A percentile compares a stretch with the other conserved stretches of the same genome.
phyloP scores from a whole-genome alignment of 1,140 invertebrate species.

The Eufriesea mexicana region DNA sequence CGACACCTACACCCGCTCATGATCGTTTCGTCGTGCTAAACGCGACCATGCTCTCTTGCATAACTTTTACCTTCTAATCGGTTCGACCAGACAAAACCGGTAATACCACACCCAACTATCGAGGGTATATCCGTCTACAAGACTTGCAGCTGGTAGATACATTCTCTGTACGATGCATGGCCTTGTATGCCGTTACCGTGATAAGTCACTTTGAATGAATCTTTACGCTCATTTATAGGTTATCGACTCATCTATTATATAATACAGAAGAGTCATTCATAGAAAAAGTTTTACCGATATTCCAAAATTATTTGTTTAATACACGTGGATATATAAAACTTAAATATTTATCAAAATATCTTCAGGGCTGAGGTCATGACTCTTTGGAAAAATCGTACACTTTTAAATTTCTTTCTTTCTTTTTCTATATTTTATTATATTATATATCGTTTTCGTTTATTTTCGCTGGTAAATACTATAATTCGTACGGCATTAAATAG shows the following conservation, averaged over 20 bases:
- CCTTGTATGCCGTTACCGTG: constrained; percentile 56
- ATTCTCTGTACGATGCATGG: constrained; percentile 44
- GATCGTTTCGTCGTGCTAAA: constrained; percentile 46
- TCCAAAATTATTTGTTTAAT: background rate
- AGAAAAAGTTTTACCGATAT: background rate
- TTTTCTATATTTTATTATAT: too few relatives aligned
- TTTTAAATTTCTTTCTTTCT: too few relatives aligned
- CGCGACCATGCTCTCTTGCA: constrained; percentile 61
- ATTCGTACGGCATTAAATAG: too few relatives aligned
- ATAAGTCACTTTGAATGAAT: constrained; percentile 63
- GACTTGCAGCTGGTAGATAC: constrained; percentile 5
- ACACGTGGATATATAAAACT: background rate
- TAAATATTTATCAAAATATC: too few relatives aligned
- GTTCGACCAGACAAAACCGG: constrained; percentile 66
- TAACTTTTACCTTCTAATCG: constrained; percentile 72
- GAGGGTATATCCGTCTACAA: constrained; percentile 43
- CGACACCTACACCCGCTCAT: constrained; percentile 50
- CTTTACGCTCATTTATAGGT: constrained; percentile 37
- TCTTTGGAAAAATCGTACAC: too few relatives aligned
- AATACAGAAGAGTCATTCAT: background rate
- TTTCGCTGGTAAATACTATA: too few relatives aligned
- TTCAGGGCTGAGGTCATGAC: too few relatives aligned
- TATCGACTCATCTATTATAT: constrained; percentile 28
- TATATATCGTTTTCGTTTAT: too few relatives aligned
- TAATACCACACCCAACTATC: constrained; percentile 72